phyloP scores from a whole-genome alignment of 2,797 vertebrate species.

The Threskiornis aethiopicus region DNA sequence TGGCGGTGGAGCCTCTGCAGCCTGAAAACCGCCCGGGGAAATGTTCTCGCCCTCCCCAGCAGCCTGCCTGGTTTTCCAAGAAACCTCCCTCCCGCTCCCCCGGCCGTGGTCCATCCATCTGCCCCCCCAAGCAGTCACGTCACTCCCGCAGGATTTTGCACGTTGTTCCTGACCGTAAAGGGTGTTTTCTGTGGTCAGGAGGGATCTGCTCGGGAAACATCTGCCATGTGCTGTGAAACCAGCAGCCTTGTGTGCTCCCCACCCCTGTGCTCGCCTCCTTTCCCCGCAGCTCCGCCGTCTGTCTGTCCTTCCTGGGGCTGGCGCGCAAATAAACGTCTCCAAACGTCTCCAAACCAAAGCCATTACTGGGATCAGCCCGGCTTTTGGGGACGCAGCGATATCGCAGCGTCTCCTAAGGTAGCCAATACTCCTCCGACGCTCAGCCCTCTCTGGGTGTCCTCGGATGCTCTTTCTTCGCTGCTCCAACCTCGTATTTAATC shows the following conservation, averaged over 20 bases:
- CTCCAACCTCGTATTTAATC: background rate
- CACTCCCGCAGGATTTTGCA: rapidly evolving
- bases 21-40: background rate
- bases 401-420: rapidly evolving
- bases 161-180: background rate
- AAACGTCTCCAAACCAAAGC: background rate
- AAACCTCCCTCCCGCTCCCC: background rate
- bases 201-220: rapidly evolving
- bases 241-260: background rate
- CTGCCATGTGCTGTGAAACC: background rate
- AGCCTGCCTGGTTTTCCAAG: background rate
- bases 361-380: background rate
- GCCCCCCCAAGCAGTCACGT: background rate
- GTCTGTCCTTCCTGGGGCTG: background rate
- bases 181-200: background rate
- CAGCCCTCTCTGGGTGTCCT: background rate
- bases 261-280: background rate
- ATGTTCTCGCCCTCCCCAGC: background rate
- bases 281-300: background rate
- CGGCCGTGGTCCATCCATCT: rapidly evolving
- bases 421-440: background rate
- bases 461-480: background rate
- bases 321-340: background rate
- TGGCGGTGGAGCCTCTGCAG: background rate
- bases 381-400: rapidly evolving